phyloP scores from a whole-genome alignment of 2,797 vertebrate genomes.

The Pelochelys cantorii region DNA sequence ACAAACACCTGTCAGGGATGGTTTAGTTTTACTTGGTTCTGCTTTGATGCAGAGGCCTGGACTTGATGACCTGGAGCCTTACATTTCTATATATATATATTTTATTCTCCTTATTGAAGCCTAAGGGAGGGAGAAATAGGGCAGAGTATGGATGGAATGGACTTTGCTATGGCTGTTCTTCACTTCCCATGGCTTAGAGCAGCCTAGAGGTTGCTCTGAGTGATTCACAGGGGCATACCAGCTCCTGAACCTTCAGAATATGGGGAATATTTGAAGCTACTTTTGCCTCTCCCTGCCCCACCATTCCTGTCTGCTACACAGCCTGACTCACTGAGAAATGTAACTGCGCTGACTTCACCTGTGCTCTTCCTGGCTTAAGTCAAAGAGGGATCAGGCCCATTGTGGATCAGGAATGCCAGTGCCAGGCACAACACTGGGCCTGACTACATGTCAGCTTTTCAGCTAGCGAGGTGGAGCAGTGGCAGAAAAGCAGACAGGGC shows the following conservation, averaged over 20 bases:
- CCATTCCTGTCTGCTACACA: neutral
- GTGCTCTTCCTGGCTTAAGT: neutral
- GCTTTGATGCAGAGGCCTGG: too few relatives aligned
- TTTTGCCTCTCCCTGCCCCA: neutral
- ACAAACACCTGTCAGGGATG: neutral
- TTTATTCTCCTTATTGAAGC: neutral
- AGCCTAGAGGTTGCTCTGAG: neutral
- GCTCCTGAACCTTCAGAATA: neutral
- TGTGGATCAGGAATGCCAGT: neutral
- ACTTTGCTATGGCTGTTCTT: neutral
- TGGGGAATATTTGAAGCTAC: neutral
- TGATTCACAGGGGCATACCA: neutral
- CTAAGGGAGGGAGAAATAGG: neutral
- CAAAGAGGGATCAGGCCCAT: neutral
- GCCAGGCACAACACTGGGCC: neutral
- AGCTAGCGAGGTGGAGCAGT: neutral
- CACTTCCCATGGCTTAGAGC: neutral
- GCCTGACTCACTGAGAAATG: neutral
- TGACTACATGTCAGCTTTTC: neutral
- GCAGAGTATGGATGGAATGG: neutral
- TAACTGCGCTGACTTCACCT: neutral
- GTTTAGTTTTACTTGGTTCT: too few relatives aligned
- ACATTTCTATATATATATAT: too few relatives aligned
- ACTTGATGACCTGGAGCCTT: too few relatives aligned
- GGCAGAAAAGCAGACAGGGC: neutral